These are phyloP conservation scores for Myrmophylax atrothorax DNA, from an alignment of 2,113 vertebrate genomes.

Conservation along the genomic window DNA sequence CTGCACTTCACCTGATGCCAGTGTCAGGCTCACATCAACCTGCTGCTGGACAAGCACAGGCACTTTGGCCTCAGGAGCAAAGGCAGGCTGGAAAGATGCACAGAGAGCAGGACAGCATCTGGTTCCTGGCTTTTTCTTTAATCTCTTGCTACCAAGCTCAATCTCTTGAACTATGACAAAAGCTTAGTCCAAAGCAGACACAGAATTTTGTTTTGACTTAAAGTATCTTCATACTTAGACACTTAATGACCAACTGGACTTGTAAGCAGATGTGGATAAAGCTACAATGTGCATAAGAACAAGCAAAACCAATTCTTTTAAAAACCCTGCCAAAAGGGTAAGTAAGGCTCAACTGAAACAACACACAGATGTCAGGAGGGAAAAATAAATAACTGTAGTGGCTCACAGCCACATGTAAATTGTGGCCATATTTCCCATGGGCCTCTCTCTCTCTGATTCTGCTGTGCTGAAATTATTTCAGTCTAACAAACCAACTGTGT, in stretches of 20 bases:
- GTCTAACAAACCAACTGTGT: not conserved
- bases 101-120: not conserved
- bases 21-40: not conserved
- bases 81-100: not conserved
- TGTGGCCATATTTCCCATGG: conserved; percentile 1
- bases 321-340: conserved; percentile 34
- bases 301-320: not conserved
- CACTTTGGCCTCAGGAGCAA: not conserved
- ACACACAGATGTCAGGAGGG: conserved; percentile 43
- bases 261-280: conserved; percentile 31
- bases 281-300: not conserved
- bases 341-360: conserved; percentile 38
- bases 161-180: not conserved
- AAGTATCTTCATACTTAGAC: conserved; percentile 5
- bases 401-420: conserved; percentile 7
- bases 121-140: not conserved
- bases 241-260: not conserved
- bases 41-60: not conserved
- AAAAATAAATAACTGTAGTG: conserved; percentile 41
- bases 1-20: not conserved
- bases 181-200: not conserved
- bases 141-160: not conserved
- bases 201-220: conserved; percentile 19
- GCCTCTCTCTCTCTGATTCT: not conserved
- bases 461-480: not conserved